These are phyloP conservation scores for Chironomus striatipennis DNA, from an alignment of 1,140 invertebrate genomes.

Conservation along the genomic window DNA sequence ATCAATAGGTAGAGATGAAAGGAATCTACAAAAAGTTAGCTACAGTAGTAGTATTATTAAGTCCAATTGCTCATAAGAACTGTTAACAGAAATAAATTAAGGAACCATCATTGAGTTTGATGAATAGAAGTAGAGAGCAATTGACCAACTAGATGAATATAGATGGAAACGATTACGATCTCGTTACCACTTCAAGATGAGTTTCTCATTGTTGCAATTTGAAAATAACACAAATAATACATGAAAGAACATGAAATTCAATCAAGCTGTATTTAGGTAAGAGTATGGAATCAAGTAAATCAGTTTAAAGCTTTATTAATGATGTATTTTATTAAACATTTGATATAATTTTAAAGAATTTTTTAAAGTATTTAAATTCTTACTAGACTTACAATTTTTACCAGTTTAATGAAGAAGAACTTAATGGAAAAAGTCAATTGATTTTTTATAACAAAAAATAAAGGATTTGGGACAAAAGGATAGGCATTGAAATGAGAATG, in stretches of 20 bases:
- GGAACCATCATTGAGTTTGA: not conserved
- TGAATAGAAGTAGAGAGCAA: slow-evolving; percentile 7
- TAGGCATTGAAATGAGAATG: too few relatives aligned
- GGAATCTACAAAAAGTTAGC: not conserved
- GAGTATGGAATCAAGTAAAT: not conserved
- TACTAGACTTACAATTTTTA: too few relatives aligned
- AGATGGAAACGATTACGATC: slow-evolving; percentile 2
- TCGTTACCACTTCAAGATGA: not conserved
- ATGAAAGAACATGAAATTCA: not conserved
- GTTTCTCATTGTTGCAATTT: slow-evolving; percentile 6
- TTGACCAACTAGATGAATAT: not conserved
- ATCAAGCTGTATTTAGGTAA: not conserved
- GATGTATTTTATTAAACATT: not conserved
- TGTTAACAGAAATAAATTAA: slow-evolving; percentile 8
- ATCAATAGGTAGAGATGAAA: not conserved
- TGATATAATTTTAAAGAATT: too few relatives aligned
- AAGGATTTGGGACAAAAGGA: too few relatives aligned
- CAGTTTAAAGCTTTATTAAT: slow-evolving; percentile 8
- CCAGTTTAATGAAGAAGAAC: too few relatives aligned
- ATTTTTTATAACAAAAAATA: too few relatives aligned
- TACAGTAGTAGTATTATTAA: not conserved
- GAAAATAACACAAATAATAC: slow-evolving; percentile 14
- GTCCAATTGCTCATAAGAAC: not conserved
- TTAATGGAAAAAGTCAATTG: too few relatives aligned
- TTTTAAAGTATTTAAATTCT: too few relatives aligned